Evolutionary conservation across 2,113 vertebrate species (phyloP).

Genomic region (Trogon melanurus): DNA sequence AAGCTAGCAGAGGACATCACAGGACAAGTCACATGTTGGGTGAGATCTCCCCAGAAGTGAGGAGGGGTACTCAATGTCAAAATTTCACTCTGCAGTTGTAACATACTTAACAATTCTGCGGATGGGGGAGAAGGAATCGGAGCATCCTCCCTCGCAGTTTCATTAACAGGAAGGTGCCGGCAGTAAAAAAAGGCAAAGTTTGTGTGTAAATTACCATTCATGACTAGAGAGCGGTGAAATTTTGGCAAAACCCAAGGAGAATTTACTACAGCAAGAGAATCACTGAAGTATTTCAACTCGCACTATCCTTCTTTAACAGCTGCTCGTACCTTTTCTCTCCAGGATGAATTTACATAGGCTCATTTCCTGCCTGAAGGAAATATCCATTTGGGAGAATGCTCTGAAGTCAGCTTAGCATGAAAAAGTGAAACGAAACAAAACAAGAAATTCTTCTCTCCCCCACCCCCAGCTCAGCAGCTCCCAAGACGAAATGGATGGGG

Average conservation of each 20-base stretch:
- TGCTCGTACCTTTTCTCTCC: not conserved
- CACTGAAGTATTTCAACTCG: not conserved
- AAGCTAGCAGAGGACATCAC: not conserved
- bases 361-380: slow-evolving; percentile 19
- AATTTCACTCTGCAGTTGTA: not conserved
- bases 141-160: not conserved
- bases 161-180: slow-evolving; percentile 40
- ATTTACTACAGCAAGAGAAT: slow-evolving; percentile 2
- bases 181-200: not conserved
- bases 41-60: not conserved
- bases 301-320: not conserved
- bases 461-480: not conserved
- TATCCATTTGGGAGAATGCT: not conserved
- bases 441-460: not conserved
- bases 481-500: not conserved
- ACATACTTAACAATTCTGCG: not conserved
- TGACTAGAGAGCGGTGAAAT: not conserved
- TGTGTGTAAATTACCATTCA: not conserved
- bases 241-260: not conserved
- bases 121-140: not conserved
- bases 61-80: not conserved
- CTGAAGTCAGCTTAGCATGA: not conserved
- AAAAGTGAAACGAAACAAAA: not conserved
- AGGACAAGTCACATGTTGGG: accelerated
- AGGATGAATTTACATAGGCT: not conserved